A percentile compares a stretch with the other conserved stretches of the same genome.
These are phyloP conservation scores for Nannobrachium achirus DNA, from an alignment of 2,113 vertebrate genomes.

Conservation along the genomic window DNA sequence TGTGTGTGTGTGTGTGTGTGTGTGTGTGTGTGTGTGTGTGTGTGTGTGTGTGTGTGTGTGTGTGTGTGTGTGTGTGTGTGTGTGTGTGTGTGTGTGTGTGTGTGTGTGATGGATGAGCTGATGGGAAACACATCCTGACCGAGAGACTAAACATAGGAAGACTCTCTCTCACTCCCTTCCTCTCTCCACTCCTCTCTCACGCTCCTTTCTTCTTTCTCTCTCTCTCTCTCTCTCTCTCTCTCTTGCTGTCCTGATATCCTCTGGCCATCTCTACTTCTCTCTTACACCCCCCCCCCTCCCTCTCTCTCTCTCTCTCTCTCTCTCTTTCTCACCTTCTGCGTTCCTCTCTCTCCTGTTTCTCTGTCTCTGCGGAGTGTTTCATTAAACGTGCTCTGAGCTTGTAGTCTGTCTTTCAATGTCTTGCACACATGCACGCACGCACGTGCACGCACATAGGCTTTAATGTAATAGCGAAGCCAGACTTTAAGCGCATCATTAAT, in stretches of 20 bases:
- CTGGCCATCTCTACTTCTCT: constrained; percentile 29
- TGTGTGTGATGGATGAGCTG: constrained; percentile 65
- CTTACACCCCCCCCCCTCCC: neutral
- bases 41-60: no score
- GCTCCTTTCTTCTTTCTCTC: neutral
- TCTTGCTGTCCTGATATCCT: neutral
- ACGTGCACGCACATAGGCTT: constrained; percentile 12
- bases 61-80: no score
- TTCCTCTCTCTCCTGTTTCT: constrained; percentile 21
- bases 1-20: no score
- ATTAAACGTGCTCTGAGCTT: constrained; percentile 58
- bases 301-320: neutral
- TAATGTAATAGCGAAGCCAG: constrained; percentile 58
- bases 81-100: no score
- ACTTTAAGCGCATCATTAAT: constrained; percentile 67
- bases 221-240: constrained; percentile 38
- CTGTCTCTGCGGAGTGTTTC: constrained; percentile 57
- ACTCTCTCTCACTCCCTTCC: constrained; percentile 14
- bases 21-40: no score
- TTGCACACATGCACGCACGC: neutral
- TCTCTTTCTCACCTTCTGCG: neutral
- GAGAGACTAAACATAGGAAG: constrained; percentile 69
- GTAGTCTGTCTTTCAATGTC: constrained; percentile 2
- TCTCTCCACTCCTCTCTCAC: neutral
- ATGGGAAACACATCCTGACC: constrained; percentile 50